phyloP scores from a whole-genome alignment of 2,888 invertebrate species.

The Malachius bipustulatus region DNA sequence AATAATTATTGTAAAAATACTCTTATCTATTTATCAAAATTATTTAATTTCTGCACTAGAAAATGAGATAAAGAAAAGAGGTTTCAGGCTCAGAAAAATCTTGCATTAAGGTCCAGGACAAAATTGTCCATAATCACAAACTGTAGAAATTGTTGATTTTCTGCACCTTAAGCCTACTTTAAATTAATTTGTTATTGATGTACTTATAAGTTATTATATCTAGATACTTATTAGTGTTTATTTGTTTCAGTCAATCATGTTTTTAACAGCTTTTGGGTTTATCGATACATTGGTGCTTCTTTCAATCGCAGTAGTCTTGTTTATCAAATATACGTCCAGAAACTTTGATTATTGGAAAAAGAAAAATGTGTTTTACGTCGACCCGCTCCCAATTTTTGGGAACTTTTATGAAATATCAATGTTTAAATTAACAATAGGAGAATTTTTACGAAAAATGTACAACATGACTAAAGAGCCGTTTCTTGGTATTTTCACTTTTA shows the following conservation, averaged over 20 bases:
- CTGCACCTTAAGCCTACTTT: too few relatives aligned
- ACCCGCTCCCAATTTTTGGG: conserved; percentile 35
- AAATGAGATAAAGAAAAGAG: too few relatives aligned
- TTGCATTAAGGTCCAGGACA: too few relatives aligned
- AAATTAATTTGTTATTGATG: conserved; percentile 2
- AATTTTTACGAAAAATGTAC: conserved; percentile 10
- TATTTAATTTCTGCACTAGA: too few relatives aligned
- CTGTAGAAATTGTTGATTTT: too few relatives aligned
- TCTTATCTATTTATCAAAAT: too few relatives aligned
- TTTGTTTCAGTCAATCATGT: neutral
- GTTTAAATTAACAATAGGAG: conserved; percentile 18
- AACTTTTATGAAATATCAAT: conserved; percentile 32
- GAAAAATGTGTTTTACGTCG: conserved; percentile 31
- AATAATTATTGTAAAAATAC: too few relatives aligned
- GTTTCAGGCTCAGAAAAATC: too few relatives aligned
- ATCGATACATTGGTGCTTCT: conserved; percentile 6
- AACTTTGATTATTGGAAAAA: conserved; percentile 37
- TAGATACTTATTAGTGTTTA: too few relatives aligned
- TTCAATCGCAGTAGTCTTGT: conserved; percentile 8
- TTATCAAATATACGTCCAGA: conserved; percentile 30
- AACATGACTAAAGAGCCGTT: conserved; percentile 24
- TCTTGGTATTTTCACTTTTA: conserved; percentile 40
- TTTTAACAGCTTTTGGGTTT: neutral
- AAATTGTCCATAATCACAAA: too few relatives aligned
- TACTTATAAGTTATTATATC: neutral